Evolutionary conservation across 2,797 vertebrate genomes (phyloP), one percentile per base, ranked within the genome.

Genomic region (Leuciscus waleckii): DNA sequence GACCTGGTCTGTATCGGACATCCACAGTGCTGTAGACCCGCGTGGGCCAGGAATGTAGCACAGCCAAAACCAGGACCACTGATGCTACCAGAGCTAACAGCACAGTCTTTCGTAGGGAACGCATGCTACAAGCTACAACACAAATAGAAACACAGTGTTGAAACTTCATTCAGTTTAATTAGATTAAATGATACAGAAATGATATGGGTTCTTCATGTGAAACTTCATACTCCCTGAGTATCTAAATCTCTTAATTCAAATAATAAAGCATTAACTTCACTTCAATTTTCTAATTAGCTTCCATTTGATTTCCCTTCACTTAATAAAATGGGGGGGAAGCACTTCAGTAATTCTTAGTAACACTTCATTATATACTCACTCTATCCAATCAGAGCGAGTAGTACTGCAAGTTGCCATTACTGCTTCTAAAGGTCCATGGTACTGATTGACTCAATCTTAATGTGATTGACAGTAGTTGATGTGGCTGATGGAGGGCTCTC

Each of bases 21-120:
- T 97, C 95, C 87, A 96, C 94, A 0, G 92, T 92, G 85, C 87
- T 93, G 91, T 95, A 95, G 67, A 89, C 56, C 67, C 89, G 84
- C 0, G 92, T 93, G 26, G 94, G 94, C 94, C 96, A 96, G 0
- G 94, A 95, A 83, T 95, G 95, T 19, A 95, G 93, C 70, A 96
- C 93, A 21, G 96, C 95, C 68, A 96, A 86, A 8, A 96, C 96
- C 83, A 98, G 92, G 11, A 96, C 94, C 82, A 94, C 94, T 21
- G 89, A 90, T 32, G 96, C 95, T 91, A 96, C 91, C 90, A 96
- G 87, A 84, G 94, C 94, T 78, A 98, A 92, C 90, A 96, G 91
- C 87, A 96, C 89, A 0, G 95, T 95, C 92, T 95, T 96, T 90
- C 93, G 95, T 89, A 96, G 90, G 88, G 93, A 94, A 89, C 95